phyloP scores from a whole-genome alignment of 2,113 vertebrate genomes.

The Fulmarus glacialis region DNA sequence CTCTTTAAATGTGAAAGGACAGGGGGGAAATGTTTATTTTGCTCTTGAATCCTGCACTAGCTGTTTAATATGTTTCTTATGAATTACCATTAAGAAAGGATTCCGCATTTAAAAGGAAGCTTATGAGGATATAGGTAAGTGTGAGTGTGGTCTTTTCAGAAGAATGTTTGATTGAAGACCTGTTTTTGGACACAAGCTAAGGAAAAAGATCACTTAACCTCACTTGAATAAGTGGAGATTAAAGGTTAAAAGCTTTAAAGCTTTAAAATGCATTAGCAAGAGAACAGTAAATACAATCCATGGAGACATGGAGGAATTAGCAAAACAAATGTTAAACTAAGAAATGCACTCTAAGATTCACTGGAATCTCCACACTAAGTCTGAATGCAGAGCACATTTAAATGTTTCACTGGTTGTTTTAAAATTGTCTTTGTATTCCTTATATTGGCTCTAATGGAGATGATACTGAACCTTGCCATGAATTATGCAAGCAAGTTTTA shows the following conservation, averaged over 20 bases:
- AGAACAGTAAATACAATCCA: conserved; percentile 78
- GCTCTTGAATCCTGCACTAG: neutral
- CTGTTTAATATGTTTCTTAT: conserved; percentile 25
- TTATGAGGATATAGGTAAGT: conserved; percentile 54
- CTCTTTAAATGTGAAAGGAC: neutral
- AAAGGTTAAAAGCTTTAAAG: conserved; percentile 84
- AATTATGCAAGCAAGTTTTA: conserved; percentile 27
- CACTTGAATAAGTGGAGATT: conserved; percentile 77
- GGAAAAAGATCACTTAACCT: conserved; percentile 76
- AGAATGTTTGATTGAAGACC: conserved; percentile 74
- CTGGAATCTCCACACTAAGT: conserved; percentile 57
- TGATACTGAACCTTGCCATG: neutral
- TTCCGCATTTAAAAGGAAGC: conserved; percentile 29
- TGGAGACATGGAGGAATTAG: conserved; percentile 75
- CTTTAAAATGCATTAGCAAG: conserved; percentile 78
- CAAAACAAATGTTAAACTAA: conserved; percentile 79
- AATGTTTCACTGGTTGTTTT: conserved; percentile 55
- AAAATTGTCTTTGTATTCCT: conserved; percentile 63
- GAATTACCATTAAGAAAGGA: conserved; percentile 40
- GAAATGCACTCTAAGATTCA: conserved; percentile 64
- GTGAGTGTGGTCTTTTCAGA: conserved; percentile 65
- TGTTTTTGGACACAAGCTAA: conserved; percentile 72
- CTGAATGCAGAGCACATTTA: conserved; percentile 53
- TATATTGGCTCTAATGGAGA: conserved; percentile 52
- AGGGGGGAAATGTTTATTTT: neutral